Evolutionary conservation across 2,888 invertebrate genomes (phyloP).

Genomic region (Melipona bicolor): DNA sequence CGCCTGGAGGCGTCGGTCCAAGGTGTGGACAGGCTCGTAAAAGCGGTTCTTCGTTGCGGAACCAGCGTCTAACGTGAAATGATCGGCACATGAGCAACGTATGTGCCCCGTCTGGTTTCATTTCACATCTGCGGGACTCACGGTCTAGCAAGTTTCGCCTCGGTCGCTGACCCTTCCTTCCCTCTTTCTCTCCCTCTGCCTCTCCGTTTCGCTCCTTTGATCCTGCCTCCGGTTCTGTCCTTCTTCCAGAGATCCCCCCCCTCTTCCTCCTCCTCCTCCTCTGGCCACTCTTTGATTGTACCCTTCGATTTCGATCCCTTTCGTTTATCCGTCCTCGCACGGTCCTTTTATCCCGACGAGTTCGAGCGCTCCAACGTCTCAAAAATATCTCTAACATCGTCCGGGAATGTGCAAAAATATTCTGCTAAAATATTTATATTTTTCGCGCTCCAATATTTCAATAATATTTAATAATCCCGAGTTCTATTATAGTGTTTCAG

Average conservation of each 20-base stretch:
- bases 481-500: too few species aligned
- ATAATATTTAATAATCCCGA: too few species aligned
- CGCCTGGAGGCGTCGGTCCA: not conserved
- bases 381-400: too few species aligned
- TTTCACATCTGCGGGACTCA: slow-evolving; percentile 76
- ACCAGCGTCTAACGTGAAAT: slow-evolving; percentile 53
- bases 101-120: slow-evolving; percentile 67
- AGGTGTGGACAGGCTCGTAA: slow-evolving; percentile 1
- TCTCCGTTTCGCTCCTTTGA: slow-evolving; percentile 51
- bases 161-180: slow-evolving; percentile 78
- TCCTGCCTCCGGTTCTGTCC: slow-evolving; percentile 39
- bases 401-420: too few species aligned
- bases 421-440: too few species aligned
- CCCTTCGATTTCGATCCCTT: slow-evolving; percentile 24
- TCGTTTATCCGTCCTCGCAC: slow-evolving; percentile 7
- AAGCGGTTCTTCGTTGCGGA: slow-evolving; percentile 17
- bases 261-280: not conserved
- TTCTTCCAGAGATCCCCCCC: slow-evolving; percentile 10
- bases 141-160: slow-evolving; percentile 80
- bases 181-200: slow-evolving; percentile 53
- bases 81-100: slow-evolving; percentile 57
- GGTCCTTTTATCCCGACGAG: not conserved
- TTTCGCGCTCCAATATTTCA: not conserved
- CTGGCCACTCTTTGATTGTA: slow-evolving; percentile 3
- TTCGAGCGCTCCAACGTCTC: too few species aligned